phyloP scores from a whole-genome alignment of 2,797 vertebrate species.

The Enteromius radiatus region DNA sequence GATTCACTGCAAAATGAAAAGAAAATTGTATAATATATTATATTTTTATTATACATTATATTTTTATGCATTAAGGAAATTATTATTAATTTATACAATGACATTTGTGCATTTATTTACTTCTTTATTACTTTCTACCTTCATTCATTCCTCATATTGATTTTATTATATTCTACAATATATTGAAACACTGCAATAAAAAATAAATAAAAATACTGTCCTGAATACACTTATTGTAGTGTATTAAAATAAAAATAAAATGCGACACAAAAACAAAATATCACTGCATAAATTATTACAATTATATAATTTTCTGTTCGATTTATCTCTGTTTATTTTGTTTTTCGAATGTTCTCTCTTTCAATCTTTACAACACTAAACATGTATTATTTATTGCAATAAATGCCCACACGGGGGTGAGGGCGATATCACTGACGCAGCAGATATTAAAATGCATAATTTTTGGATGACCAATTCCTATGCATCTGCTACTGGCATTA shows the following conservation, averaged over 20 bases:
- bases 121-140: background rate
- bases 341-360: background rate
- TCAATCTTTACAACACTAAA: background rate
- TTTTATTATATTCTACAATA: background rate
- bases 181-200: background rate
- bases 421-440: background rate
- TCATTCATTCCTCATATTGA: background rate
- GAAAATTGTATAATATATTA: background rate
- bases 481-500: background rate
- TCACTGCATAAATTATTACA: background rate
- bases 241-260: background rate
- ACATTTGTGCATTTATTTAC: background rate
- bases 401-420: background rate
- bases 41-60: background rate
- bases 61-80: background rate
- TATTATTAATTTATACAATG: background rate
- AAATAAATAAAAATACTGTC: background rate
- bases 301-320: background rate
- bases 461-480: background rate
- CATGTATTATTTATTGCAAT: background rate
- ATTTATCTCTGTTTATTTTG: background rate
- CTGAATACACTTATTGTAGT: too few species aligned
- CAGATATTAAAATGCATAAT: background rate
- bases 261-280: background rate
- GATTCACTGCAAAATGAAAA: background rate